phyloP scores from a whole-genome alignment of 2,888 invertebrate genomes.

The Amblyjoppa proteus region DNA sequence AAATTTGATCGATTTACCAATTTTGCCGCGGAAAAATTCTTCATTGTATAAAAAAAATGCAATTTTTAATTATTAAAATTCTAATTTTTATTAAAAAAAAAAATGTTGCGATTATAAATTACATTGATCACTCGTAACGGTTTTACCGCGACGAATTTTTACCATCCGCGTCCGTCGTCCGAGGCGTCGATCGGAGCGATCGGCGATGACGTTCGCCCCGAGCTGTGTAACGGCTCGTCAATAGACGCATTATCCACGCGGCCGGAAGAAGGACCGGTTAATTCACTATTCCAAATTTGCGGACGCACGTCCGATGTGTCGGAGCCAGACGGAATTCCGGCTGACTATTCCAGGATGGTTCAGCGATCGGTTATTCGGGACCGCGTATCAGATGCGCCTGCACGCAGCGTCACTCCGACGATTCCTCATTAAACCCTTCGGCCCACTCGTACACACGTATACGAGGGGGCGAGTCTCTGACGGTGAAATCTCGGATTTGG shows the following conservation, averaged over 20 bases:
- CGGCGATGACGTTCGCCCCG: background rate
- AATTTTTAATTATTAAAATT: too few species aligned
- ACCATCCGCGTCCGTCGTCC: background rate
- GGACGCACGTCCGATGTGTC: constrained; percentile 78
- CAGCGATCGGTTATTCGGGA: constrained; percentile 26
- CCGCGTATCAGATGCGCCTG: constrained; percentile 18
- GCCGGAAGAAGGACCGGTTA: background rate
- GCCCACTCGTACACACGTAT: background rate
- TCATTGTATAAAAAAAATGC: too few species aligned
- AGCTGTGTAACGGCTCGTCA: background rate
- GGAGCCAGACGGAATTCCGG: constrained; percentile 7
- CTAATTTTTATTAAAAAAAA: too few species aligned
- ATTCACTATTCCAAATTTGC: constrained; percentile 6
- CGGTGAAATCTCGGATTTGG: constrained; percentile 5
- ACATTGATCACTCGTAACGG: too few species aligned
- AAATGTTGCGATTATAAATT: too few species aligned
- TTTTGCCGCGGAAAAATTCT: too few species aligned
- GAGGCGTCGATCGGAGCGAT: background rate
- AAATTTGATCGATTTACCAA: too few species aligned
- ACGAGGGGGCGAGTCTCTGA: background rate
- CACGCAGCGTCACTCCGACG: background rate
- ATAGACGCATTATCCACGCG: background rate
- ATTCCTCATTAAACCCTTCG: constrained; percentile 6
- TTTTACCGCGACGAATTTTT: background rate
- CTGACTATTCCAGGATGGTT: constrained; percentile 3